Conservation (phyloP, 1,140 invertebrate species). For the Drosophila pruinosa region DNA sequence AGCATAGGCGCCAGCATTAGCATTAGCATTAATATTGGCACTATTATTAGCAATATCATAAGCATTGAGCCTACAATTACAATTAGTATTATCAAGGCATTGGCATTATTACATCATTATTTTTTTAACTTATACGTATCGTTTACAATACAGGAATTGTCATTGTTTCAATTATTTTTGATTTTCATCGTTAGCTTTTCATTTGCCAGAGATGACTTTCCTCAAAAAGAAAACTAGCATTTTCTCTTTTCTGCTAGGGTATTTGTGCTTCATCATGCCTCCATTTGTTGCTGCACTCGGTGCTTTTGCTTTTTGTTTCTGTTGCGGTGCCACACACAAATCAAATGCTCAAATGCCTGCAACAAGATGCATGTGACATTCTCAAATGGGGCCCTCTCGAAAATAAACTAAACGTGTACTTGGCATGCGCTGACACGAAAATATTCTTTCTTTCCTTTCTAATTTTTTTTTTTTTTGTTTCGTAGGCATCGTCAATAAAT, state of each 20-base stretch:
- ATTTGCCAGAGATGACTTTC: neutral
- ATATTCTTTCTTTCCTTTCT: constrained; percentile 44
- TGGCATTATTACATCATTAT: neutral
- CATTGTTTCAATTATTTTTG: neutral
- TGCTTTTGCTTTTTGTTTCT: constrained; percentile 11
- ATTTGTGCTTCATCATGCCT: constrained; percentile 35
- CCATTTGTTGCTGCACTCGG: neutral
- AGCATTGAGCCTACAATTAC: too few relatives aligned
- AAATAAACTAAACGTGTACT: constrained; percentile 51
- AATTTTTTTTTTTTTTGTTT: neutral
- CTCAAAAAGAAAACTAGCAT: neutral
- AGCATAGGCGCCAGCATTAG: too few relatives aligned
- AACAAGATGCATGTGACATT: constrained; percentile 63
- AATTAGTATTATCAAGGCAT: too few relatives aligned
- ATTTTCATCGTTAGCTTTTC: neutral
- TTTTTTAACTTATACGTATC: neutral
- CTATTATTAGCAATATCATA: too few relatives aligned
- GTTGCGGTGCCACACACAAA: constrained; percentile 44
- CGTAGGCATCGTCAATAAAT: constrained; percentile 73
- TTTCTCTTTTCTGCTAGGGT: constrained; percentile 18
- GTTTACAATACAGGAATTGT: too few relatives aligned
- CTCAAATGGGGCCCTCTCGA: constrained; percentile 28
- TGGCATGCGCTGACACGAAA: constrained; percentile 70
- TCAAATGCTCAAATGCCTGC: constrained; percentile 55
- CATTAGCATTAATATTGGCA: too few relatives aligned